These are phyloP conservation scores for Protobothrops mucrosquamatus DNA, from an alignment of 2,113 vertebrate genomes.

Conservation along the genomic window DNA sequence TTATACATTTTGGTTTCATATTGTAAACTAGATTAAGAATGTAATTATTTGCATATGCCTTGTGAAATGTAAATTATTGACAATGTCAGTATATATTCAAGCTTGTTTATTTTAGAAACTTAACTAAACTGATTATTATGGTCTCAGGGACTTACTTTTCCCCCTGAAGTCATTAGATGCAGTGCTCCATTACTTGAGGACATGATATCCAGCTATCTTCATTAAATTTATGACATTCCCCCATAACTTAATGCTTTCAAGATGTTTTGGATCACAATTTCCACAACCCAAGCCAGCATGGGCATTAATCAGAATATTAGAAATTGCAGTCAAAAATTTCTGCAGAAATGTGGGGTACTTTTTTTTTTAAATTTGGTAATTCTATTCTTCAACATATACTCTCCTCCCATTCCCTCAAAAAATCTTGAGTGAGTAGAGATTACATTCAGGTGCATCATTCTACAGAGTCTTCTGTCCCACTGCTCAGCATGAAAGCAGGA, in stretches of 20 bases:
- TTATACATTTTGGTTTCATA: slow-evolving; percentile 97
- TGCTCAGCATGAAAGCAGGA: slow-evolving; percentile 75
- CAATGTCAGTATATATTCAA: slow-evolving; percentile 69
- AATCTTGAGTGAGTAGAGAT: slow-evolving; percentile 49
- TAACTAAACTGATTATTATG: slow-evolving; percentile 73
- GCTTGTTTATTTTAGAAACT: slow-evolving; percentile 66
- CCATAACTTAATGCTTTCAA: neutral
- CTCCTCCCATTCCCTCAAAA: neutral
- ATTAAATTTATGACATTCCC: neutral
- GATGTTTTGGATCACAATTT: neutral
- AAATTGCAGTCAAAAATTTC: neutral
- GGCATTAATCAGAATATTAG: neutral
- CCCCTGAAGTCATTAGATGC: slow-evolving; percentile 59
- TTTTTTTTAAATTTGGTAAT: slow-evolving; percentile 62
- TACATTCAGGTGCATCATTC: slow-evolving; percentile 96
- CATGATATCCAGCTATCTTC: slow-evolving; percentile 62
- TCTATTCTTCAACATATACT: slow-evolving; percentile 41
- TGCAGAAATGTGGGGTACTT: slow-evolving; percentile 57
- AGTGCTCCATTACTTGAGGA: slow-evolving; percentile 69
- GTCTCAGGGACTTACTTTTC: slow-evolving; percentile 62
- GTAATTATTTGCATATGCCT: slow-evolving; percentile 98
- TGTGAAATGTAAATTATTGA: slow-evolving; percentile 87
- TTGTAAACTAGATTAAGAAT: slow-evolving; percentile 96
- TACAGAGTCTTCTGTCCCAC: slow-evolving; percentile 84
- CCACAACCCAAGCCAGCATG: neutral